Evolutionary conservation across 2,113 vertebrate species (phyloP).

Genomic region (Plecturocebus donacophilus): DNA sequence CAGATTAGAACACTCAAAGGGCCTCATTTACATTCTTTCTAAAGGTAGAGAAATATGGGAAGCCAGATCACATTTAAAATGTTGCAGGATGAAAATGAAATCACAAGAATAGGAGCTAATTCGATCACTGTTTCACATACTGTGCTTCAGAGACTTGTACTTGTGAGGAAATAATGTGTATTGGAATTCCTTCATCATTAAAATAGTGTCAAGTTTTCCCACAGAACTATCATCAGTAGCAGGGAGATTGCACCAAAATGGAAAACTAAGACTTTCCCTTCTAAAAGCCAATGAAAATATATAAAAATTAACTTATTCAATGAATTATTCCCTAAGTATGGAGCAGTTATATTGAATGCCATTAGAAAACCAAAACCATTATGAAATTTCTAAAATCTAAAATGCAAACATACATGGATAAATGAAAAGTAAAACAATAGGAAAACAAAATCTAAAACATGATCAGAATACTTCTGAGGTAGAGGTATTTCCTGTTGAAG

Average conservation of each 20-base stretch:
- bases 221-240: neutral
- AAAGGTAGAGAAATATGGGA: neutral
- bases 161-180: neutral
- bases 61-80: neutral
- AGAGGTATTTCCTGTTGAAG: neutral
- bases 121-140: neutral
- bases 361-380: neutral
- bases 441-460: neutral
- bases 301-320: neutral
- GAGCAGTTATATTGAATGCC: neutral
- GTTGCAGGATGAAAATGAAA: neutral
- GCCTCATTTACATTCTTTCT: neutral
- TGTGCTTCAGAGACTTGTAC: neutral
- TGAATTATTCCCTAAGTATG: neutral
- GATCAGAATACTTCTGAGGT: neutral
- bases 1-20: neutral
- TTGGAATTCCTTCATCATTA: neutral
- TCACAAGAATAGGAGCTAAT: neutral
- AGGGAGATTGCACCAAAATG: neutral
- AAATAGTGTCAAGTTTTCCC: neutral
- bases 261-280: neutral
- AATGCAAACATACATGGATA: neutral
- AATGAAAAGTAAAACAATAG: neutral
- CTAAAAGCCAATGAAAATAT: neutral
- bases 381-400: neutral